These are phyloP conservation scores for Esox niger DNA, from an alignment of 2,113 vertebrate genomes.

Conservation along the genomic window DNA sequence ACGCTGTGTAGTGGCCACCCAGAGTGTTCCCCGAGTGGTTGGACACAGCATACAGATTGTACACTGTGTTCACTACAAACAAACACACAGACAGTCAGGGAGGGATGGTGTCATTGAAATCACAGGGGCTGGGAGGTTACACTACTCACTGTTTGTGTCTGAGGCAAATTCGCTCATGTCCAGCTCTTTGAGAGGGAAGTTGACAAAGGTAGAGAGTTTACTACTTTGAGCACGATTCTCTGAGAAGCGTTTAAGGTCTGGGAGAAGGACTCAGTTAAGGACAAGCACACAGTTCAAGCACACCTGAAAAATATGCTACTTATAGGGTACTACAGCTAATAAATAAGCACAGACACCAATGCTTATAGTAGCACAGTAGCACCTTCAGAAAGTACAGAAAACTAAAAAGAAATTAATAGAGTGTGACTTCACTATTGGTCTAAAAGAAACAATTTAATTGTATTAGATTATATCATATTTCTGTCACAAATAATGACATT, in stretches of 20 bases:
- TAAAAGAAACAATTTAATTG: no score
- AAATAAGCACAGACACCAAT: no score
- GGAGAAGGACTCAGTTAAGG: slow-evolving; percentile 68
- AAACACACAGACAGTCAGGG: background rate
- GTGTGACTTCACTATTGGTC: no score
- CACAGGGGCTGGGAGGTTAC: no score
- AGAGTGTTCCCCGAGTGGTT: slow-evolving; percentile 93
- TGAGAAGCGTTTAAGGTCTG: slow-evolving; percentile 96
- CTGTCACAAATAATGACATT: no score
- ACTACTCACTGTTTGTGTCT: slow-evolving; percentile 81
- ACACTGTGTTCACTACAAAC: slow-evolving; percentile 79
- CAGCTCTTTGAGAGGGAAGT: slow-evolving; percentile 92
- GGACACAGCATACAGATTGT: slow-evolving; percentile 93
- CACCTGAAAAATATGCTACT: no score
- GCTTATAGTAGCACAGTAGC: no score
- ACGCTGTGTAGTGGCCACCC: slow-evolving; percentile 96
- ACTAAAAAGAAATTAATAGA: no score
- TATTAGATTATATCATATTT: no score
- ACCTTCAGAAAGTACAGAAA: no score
- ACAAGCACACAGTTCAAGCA: slow-evolving; percentile 7
- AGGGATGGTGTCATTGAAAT: background rate
- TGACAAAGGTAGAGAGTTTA: slow-evolving; percentile 92
- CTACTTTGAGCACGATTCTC: slow-evolving; percentile 85
- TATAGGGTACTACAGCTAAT: no score
- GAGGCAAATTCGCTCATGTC: slow-evolving; percentile 90